Conservation (phyloP, 1,140 invertebrate species). For the Neodiprion fabricii region DNA sequence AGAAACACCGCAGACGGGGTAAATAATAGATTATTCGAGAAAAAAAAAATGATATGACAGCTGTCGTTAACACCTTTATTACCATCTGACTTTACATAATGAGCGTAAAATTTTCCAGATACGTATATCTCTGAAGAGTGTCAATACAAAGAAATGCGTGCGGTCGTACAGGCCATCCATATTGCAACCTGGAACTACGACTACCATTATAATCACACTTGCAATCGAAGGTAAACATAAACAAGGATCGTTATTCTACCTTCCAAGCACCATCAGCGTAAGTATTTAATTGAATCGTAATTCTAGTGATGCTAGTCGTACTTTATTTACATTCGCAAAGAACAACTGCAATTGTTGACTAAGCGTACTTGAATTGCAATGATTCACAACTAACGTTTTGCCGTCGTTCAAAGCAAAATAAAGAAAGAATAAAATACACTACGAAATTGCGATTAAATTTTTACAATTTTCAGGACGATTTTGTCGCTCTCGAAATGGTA, state of each 20-base stretch:
- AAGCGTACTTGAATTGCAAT: too few species aligned
- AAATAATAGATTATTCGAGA: slow-evolving; percentile 44
- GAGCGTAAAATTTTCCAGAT: slow-evolving; percentile 67
- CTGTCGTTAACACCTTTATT: slow-evolving; percentile 20
- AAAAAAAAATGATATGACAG: slow-evolving; percentile 19
- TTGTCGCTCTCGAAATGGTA: slow-evolving; percentile 80
- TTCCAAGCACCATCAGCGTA: slow-evolving; percentile 68
- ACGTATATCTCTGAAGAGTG: slow-evolving; percentile 76
- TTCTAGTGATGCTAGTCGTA: too few species aligned
- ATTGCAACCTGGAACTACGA: slow-evolving; percentile 73
- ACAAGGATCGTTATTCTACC: slow-evolving; percentile 72
- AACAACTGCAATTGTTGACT: too few species aligned
- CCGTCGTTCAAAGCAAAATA: too few species aligned
- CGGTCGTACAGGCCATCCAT: slow-evolving; percentile 73
- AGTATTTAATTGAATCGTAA: slow-evolving; percentile 21
- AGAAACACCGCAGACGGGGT: slow-evolving; percentile 82
- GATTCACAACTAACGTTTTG: too few species aligned
- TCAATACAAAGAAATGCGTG: slow-evolving; percentile 69
- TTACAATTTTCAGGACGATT: slow-evolving; percentile 64
- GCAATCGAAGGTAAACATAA: slow-evolving; percentile 67
- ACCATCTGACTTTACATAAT: slow-evolving; percentile 34
- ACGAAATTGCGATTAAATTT: too few species aligned
- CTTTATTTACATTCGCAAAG: too few species aligned
- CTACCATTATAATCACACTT: slow-evolving; percentile 72
- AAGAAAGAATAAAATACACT: too few species aligned